Evolutionary conservation across 2,113 vertebrate species (phyloP), one percentile per base, ranked within the genome.

Genomic region (Lipophrys pholis): DNA sequence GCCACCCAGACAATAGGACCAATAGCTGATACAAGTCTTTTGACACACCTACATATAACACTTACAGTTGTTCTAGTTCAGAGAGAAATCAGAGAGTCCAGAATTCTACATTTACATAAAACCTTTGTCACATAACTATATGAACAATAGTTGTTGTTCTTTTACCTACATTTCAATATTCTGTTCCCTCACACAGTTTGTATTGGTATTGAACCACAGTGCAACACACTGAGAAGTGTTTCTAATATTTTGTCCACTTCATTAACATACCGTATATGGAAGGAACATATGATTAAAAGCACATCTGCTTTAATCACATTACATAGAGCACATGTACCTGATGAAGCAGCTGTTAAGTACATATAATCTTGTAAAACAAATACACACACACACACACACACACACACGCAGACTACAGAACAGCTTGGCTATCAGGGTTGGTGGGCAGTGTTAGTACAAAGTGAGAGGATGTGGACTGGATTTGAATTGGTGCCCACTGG

Each of bases 401-500:
- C 21, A 30, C 21, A 30, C 21, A 30, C 21, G 4, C 21, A 30
- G 2, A 30, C 21, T 2, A 30, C 21, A 30, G 21, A 30, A 4
- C 21, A 30, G 21, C 21, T 30, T 58, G 59, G 64, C 63, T 71
- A 79, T 87, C 76, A 67, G 72, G 56, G 53, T 69, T 69, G 62
- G 66, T 82, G 78, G 48, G 43, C 61, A 83, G 80, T 64, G 57
- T 76, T 70, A 67, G 81, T 53, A 80, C 77, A 83, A 83, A 81
- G 60, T 78, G 65, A 79, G 67, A 80, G 76, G 87, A 87, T 81
- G 81, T 85, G 73, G 60, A 75, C 35, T 42, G 75, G 39, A 46
- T 83, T 84, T 81, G 76, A 88, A 87, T 88, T 56, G 72, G 59
- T 72, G 81, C 63, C 73, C 66, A 69, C 56, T 71, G 68, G 81